Base-by-base conservation (phyloP, 2,888 invertebrate genomes). In the Stenurella melanura region DNA sequence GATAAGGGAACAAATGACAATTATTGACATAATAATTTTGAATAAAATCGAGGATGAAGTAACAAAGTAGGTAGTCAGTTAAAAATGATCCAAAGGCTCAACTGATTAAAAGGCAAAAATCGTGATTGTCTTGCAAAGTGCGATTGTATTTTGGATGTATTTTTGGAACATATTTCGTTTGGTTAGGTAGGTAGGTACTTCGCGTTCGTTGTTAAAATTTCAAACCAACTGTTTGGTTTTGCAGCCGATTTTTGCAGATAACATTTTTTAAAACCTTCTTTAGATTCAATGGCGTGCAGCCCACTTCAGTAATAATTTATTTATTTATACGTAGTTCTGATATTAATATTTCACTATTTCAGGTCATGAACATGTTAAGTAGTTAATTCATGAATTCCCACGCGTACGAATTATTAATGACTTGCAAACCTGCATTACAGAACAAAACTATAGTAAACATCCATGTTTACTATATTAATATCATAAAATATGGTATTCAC, bases 311-410 rank as follows among this genome's bases (percentile, higher is more conserved):
- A 34, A 9, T 50, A 50, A 50, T 50, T 50, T 21, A 67, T n/a
- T 67, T 54, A 17, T 54, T 26, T 54, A 50, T 69, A 61, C 30
- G 12, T 61, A 61, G 56, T 58, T 56, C 54, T 54, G 10, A 19
- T n/a, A 30, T 19, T n/a, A 34, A n/a, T 54, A 17, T 70, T 60
- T 70, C 38, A 34, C 7, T 54, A 17, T 70, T 60, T 70, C 38
- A 61, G 70, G 70, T 70, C 70, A 69, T 38, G 38, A 60, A 42
- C 58, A 60, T 58, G 42, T 42, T 38, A n/a, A n/a, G n/a, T n/a
- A 70, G 60, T 58, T 34, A 70, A 70, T 58, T 70, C 58, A 70
- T 70, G 26, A 60, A 58, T 61, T 38, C 70, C 70, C 38, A 70
- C 60, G 42, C 60, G 38, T 11, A 7, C 7, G 19, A 60, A 56